These are phyloP conservation scores for Macquaria ambigua DNA, from an alignment of 2,113 vertebrate genomes.

Conservation along the genomic window DNA sequence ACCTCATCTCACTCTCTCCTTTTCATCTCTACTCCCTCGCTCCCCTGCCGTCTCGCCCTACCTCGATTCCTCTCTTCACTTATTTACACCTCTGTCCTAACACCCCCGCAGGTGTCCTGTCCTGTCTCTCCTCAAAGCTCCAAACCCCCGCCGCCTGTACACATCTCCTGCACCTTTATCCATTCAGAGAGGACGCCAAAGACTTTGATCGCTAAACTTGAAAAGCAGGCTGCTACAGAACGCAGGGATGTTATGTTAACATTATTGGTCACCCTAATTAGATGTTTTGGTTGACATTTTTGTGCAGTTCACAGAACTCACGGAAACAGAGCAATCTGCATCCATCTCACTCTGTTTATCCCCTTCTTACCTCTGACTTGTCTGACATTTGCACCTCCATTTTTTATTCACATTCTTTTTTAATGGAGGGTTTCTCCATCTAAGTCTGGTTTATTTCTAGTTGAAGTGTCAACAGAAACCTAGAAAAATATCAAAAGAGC, in stretches of 20 bases:
- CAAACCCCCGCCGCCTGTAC: background rate
- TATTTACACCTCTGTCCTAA: constrained; percentile 68
- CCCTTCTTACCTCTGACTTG: background rate
- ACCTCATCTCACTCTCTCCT: constrained; percentile 29
- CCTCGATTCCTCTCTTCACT: constrained; percentile 50
- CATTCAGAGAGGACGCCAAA: background rate
- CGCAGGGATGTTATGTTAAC: background rate
- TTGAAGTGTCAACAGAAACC: background rate
- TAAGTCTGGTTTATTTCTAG: background rate
- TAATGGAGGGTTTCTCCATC: background rate
- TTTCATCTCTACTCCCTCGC: constrained; percentile 56
- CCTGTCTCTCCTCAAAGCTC: constrained; percentile 38
- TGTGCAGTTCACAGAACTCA: background rate
- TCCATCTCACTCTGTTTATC: background rate
- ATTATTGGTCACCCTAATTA: background rate
- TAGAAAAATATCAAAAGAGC: background rate
- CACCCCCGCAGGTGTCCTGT: constrained; percentile 40
- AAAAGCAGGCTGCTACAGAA: background rate
- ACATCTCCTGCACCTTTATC: background rate
- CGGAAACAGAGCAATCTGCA: background rate
- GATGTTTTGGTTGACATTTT: background rate
- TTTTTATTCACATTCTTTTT: background rate
- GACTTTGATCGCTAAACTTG: constrained; percentile 31
- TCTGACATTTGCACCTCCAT: background rate
- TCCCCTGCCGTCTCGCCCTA: constrained; percentile 32